phyloP scores from a whole-genome alignment of 2,113 vertebrate genomes.

The Myxocyprinus asiaticus region DNA sequence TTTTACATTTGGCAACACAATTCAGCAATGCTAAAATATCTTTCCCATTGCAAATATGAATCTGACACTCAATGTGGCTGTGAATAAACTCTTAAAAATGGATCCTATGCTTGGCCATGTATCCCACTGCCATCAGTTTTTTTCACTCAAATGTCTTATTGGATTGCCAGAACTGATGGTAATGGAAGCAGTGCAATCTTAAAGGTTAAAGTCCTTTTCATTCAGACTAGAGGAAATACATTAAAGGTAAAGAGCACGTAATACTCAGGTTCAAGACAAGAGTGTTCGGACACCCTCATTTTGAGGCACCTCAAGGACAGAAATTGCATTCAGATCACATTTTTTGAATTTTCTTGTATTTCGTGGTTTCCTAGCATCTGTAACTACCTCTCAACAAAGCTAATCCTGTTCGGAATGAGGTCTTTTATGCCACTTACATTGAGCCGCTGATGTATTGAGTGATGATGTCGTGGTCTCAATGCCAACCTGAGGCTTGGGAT shows the following conservation, averaged over 20 bases:
- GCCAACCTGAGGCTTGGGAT: constrained; percentile 61
- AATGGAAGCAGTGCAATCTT: too few relatives aligned
- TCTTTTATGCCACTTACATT: constrained; percentile 46
- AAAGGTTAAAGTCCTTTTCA: too few relatives aligned
- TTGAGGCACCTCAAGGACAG: constrained; percentile 47
- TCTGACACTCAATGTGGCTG: background rate
- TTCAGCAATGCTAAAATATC: too few relatives aligned
- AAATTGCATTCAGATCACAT: constrained; percentile 66
- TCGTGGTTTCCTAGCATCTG: constrained; percentile 65
- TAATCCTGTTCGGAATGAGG: constrained; percentile 56
- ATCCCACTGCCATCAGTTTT: too few relatives aligned
- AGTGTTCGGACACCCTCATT: background rate
- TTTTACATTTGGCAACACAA: too few relatives aligned
- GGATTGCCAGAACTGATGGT: too few relatives aligned
- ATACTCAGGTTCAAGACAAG: background rate
- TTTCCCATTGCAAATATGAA: too few relatives aligned
- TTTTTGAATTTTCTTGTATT: constrained; percentile 51
- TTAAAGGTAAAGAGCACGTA: background rate
- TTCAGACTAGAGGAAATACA: background rate
- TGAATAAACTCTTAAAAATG: background rate
- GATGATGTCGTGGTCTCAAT: constrained; percentile 71
- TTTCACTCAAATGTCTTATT: too few relatives aligned
- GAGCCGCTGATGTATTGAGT: constrained; percentile 51
- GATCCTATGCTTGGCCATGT: background rate
- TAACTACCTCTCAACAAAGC: constrained; percentile 56